Conservation (phyloP, 2,113 vertebrate species). For the Malaclemys terrapin region DNA sequence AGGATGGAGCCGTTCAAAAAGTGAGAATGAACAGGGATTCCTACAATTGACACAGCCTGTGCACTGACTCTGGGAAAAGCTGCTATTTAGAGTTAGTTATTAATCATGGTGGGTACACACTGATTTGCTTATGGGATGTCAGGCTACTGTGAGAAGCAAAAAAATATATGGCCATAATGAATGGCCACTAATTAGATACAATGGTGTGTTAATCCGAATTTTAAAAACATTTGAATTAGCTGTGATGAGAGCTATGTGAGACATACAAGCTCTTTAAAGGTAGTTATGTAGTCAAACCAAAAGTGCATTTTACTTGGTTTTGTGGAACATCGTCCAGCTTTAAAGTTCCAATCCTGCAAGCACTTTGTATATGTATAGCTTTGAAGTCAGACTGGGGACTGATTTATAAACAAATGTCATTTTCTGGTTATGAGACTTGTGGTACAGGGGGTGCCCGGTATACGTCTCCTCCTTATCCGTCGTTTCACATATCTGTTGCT, state of each 20-base stretch:
- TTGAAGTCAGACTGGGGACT: background rate
- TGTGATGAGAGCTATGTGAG: background rate
- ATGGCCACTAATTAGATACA: background rate
- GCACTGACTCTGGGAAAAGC: background rate
- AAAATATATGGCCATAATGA: background rate
- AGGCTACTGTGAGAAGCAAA: background rate
- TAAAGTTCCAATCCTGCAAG: background rate
- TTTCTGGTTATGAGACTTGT: background rate
- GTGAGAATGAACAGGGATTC: background rate
- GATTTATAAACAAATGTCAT: background rate
- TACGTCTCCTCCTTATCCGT: no score
- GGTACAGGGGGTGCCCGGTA: no score
- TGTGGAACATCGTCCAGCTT: background rate
- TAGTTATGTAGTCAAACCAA: background rate
- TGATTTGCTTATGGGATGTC: background rate
- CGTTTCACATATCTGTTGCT: no score
- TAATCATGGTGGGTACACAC: background rate
- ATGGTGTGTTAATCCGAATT: background rate
- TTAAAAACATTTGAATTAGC: background rate
- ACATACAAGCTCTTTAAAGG: background rate
- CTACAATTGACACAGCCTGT: background rate
- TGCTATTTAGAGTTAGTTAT: background rate
- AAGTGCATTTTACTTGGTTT: background rate
- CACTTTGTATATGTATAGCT: background rate
- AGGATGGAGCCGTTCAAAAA: background rate